Evolutionary conservation across 2,888 invertebrate genomes (phyloP), one percentile per base, ranked within the genome.

Genomic region (Myathropa florea): DNA sequence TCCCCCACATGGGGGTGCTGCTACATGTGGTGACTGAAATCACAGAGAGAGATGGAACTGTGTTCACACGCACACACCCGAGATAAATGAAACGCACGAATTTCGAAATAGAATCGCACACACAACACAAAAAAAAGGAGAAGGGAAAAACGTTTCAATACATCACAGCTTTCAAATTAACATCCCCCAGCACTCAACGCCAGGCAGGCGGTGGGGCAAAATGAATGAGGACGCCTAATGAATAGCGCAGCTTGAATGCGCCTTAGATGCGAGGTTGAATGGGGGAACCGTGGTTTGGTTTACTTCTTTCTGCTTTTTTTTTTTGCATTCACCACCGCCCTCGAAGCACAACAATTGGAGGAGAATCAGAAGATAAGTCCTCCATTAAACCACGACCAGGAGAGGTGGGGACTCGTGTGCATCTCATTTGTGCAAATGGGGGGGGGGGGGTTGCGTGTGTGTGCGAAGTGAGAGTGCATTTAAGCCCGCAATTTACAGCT

Each of bases 191-290:
- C 46, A 18, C 18, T 46, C 18, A 18, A 46, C 46, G 46, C 14
- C 14, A n/a, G n/a, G 14, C 39, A n/a, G 39, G 39, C 7, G 18
- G 18, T 2, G 46, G 18, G 46, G 18, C 39, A 24, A 70, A 59
- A 36, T 70, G 70, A 70, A 59, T 70, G 26, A 26, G 59, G 33
- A 26, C 26, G 59, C 60, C 46, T 71, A 71, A 71, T 71, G 71
- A 71, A 71, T 71, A 26, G 71, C 46, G 18, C 71, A 71, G 60
- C 59, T 70, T 59, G 59, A 70, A 70, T 70, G 70, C 26, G n/a
- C 24, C 46, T 46, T 53, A 46, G 26, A 26, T 64, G n/a, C 64
- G 33, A 33, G 33, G 21, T 64, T 55, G 30, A 53, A 55, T 55
- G 30, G 14, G 24, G 39, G 53, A 28, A 65, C 26, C 28, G 18